Evolutionary conservation across 64 coral and sea anemone species (phyloP).

Genomic region (Platygyra sinensis): DNA sequence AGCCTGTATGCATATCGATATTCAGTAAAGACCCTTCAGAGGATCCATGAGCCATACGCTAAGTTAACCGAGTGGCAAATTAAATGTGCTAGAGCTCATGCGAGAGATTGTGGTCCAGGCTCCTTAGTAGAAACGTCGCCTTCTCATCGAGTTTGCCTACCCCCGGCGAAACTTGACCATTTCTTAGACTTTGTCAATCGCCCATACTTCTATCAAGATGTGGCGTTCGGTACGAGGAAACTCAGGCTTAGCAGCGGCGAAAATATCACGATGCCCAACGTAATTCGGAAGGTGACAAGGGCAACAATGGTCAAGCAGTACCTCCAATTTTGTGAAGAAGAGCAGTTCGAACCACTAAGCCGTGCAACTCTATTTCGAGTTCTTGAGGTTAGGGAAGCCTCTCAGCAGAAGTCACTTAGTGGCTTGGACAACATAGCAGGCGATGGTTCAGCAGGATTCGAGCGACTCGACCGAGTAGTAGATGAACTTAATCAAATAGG

Average conservation of each 20-base stretch:
- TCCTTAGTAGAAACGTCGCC: slow-evolving; percentile 26
- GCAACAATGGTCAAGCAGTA: slow-evolving; percentile 66
- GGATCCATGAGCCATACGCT: slow-evolving; percentile 67
- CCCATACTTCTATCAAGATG: neutral
- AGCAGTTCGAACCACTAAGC: slow-evolving; percentile 47
- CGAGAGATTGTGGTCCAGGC: slow-evolving; percentile 50
- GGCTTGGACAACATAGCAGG: too few species aligned
- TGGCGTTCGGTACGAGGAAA: slow-evolving; percentile 58
- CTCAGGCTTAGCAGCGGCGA: slow-evolving; percentile 46
- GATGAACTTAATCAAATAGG: slow-evolving; percentile 47
- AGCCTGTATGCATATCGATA: slow-evolving; percentile 65
- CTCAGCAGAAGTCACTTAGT: too few species aligned
- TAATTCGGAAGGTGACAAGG: neutral
- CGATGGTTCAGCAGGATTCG: neutral
- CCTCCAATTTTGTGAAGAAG: slow-evolving; percentile 45
- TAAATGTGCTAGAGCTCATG: slow-evolving; percentile 68
- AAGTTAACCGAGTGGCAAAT: slow-evolving; percentile 74
- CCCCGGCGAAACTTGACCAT: slow-evolving; percentile 52
- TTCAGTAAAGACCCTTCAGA: slow-evolving; percentile 63
- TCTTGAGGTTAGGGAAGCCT: slow-evolving; percentile 35
- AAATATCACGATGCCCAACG: neutral
- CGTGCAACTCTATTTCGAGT: slow-evolving; percentile 53
- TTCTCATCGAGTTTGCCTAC: slow-evolving; percentile 18
- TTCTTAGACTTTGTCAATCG: slow-evolving; percentile 57
- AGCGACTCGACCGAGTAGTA: slow-evolving; percentile 28